Percentiles rank a stretch among this genome's conserved stretches.
phyloP scores from a whole-genome alignment of 2,113 vertebrate species.

The Sprattus sprattus region DNA sequence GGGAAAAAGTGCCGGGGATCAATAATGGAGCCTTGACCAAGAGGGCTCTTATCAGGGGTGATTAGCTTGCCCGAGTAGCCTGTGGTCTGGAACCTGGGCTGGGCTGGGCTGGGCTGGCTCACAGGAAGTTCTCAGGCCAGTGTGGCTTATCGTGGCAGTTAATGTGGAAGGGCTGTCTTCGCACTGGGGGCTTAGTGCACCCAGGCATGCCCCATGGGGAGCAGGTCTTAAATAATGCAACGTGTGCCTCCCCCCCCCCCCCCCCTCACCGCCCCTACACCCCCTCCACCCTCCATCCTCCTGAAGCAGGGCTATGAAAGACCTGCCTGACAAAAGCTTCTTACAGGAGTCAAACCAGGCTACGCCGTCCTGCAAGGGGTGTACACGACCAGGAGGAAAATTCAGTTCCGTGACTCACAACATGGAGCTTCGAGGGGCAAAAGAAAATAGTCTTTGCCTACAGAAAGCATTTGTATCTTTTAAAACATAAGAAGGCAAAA shows the following conservation, averaged over 20 bases:
- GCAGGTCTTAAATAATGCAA: slow-evolving; percentile 18
- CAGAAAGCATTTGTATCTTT: not conserved
- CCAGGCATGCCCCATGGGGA: slow-evolving; percentile 1
- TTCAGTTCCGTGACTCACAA: not conserved
- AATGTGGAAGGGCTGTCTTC: slow-evolving; percentile 20
- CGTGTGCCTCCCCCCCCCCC: not conserved
- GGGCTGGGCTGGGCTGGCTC: too few species aligned
- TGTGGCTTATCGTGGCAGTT: slow-evolving; percentile 10
- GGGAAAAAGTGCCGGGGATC: not conserved
- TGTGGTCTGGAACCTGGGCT: slow-evolving; percentile 5
- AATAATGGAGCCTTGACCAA: not conserved
- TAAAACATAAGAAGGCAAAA: not conserved
- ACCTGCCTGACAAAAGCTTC: slow-evolving; percentile 2
- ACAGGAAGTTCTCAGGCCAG: not conserved
- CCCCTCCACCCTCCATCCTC: not conserved
- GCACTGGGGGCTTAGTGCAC: slow-evolving; percentile 1
- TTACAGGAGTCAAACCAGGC: not conserved
- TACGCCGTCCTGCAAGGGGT: not conserved
- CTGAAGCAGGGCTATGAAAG: slow-evolving; percentile 7
- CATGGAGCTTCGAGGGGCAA: not conserved
- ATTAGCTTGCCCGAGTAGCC: slow-evolving; percentile 19
- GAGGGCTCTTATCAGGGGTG: not conserved
- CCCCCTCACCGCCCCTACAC: not conserved
- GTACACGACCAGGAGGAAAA: not conserved
- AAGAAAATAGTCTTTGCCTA: not conserved